These are phyloP conservation scores for Cynaeus angustus DNA, from an alignment of 2,888 invertebrate genomes.

Conservation along the genomic window DNA sequence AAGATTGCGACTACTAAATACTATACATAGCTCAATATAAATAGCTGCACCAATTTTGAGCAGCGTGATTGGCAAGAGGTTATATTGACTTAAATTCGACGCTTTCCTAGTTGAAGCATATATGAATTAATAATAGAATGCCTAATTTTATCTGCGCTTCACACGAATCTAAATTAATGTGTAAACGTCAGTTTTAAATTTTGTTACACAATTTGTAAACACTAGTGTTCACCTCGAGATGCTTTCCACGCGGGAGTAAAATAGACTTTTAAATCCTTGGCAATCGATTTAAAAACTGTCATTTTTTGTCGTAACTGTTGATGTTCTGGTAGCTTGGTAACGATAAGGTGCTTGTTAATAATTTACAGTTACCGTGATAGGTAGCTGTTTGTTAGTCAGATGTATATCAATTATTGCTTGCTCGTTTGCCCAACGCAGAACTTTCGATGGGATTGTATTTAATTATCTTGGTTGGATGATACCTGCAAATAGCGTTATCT, in stretches of 20 bases:
- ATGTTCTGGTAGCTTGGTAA: constrained; percentile 55
- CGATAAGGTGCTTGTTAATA: constrained; percentile 55
- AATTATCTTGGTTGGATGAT: constrained; percentile 25
- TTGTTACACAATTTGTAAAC: constrained; percentile 52
- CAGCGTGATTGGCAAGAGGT: constrained; percentile 58
- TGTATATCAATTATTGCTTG: constrained; percentile 53
- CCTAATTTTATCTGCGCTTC: constrained; percentile 55
- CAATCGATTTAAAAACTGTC: constrained; percentile 46
- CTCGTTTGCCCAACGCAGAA: not conserved
- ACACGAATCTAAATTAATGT: constrained; percentile 53
- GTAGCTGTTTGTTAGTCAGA: constrained; percentile 52
- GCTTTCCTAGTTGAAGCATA: constrained; percentile 55
- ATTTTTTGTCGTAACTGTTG: constrained; percentile 52
- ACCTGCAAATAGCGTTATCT: not conserved
- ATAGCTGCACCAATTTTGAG: constrained; percentile 53
- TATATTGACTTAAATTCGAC: constrained; percentile 57
- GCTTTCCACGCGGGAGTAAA: not conserved
- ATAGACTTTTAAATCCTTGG: not conserved
- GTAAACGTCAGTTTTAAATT: constrained; percentile 50
- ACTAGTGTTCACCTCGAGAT: constrained; percentile 14
- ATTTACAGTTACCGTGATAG: constrained; percentile 56
- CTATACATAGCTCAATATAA: constrained; percentile 55
- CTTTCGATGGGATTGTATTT: constrained; percentile 42
- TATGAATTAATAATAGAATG: constrained; percentile 59
- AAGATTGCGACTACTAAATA: constrained; percentile 33